These are phyloP conservation scores for Leptinotarsa texana DNA, from an alignment of 1,140 invertebrate genomes.

Conservation along the genomic window DNA sequence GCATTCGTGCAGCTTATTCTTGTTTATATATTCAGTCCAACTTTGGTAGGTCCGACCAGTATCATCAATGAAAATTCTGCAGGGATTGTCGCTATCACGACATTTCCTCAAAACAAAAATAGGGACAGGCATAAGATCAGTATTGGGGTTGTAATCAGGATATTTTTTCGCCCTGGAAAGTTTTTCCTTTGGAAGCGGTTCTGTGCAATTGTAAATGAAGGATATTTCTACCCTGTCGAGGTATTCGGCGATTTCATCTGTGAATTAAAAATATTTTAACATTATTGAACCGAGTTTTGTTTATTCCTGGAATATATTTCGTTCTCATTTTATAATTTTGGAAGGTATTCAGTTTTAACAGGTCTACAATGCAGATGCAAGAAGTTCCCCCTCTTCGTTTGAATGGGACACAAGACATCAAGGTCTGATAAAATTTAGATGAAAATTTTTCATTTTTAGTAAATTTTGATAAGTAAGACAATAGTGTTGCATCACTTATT, in stretches of 20 bases:
- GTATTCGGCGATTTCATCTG: slow-evolving; percentile 34
- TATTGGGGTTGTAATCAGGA: slow-evolving; percentile 43
- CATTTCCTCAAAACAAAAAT: slow-evolving; percentile 51
- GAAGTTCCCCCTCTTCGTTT: no score
- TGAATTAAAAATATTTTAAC: slow-evolving; percentile 6
- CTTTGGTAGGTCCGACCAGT: slow-evolving; percentile 48
- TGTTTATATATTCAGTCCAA: slow-evolving; percentile 50
- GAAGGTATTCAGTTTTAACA: no score
- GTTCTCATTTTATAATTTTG: no score
- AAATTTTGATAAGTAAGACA: no score
- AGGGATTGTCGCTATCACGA: slow-evolving; percentile 40
- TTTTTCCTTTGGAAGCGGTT: slow-evolving; percentile 47
- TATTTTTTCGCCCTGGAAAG: slow-evolving; percentile 38
- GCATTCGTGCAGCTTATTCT: slow-evolving; percentile 52
- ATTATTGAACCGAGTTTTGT: not conserved
- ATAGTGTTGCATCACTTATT: no score
- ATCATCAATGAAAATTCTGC: slow-evolving; percentile 52
- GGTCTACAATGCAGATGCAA: no score
- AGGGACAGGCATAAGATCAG: slow-evolving; percentile 44
- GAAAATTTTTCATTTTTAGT: no score
- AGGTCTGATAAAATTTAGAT: no score
- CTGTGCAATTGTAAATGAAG: slow-evolving; percentile 47
- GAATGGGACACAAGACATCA: no score
- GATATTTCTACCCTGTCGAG: slow-evolving; percentile 43
- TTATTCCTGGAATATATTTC: not conserved